Conservation (phyloP, 1,140 invertebrate species). For the Cyphomyrmex costatus region DNA sequence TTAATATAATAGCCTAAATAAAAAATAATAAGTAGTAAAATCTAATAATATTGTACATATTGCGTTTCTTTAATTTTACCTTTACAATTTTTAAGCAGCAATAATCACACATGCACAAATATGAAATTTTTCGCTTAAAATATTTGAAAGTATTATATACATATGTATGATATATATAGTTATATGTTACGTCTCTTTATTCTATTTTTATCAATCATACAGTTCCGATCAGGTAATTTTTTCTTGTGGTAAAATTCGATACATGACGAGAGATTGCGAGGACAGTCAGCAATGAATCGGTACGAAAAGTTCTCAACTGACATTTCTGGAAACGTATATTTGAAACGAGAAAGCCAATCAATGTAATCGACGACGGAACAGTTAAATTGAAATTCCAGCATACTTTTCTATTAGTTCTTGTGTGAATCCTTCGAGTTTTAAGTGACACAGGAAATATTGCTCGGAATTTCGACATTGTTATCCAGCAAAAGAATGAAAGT, state of each 20-base stretch:
- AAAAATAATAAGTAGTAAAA: background rate
- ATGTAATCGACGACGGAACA: slow-evolving; percentile 51
- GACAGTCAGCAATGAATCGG: slow-evolving; percentile 9
- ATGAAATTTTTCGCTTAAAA: slow-evolving; percentile 21
- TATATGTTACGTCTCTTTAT: background rate
- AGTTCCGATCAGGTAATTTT: background rate
- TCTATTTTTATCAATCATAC: background rate
- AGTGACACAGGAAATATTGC: slow-evolving; percentile 45
- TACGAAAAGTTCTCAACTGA: slow-evolving; percentile 33
- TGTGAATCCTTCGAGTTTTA: slow-evolving; percentile 45
- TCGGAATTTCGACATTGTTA: slow-evolving; percentile 27
- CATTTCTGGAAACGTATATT: slow-evolving; percentile 32
- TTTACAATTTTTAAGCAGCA: background rate
- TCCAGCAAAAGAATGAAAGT: slow-evolving; percentile 1
- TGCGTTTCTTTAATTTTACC: background rate
- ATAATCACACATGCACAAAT: background rate
- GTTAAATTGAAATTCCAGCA: slow-evolving; percentile 60
- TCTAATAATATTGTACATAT: background rate
- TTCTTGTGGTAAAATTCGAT: slow-evolving; percentile 28
- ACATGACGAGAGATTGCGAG: slow-evolving; percentile 23
- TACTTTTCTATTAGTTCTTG: slow-evolving; percentile 51
- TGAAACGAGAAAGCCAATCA: slow-evolving; percentile 51
- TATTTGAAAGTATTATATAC: background rate
- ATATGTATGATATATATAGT: no score
- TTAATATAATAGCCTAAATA: background rate